A percentile compares a stretch with the other conserved stretches of the same genome.
phyloP scores from a whole-genome alignment of 2,113 vertebrate species.

The Ictalurus furcatus region DNA sequence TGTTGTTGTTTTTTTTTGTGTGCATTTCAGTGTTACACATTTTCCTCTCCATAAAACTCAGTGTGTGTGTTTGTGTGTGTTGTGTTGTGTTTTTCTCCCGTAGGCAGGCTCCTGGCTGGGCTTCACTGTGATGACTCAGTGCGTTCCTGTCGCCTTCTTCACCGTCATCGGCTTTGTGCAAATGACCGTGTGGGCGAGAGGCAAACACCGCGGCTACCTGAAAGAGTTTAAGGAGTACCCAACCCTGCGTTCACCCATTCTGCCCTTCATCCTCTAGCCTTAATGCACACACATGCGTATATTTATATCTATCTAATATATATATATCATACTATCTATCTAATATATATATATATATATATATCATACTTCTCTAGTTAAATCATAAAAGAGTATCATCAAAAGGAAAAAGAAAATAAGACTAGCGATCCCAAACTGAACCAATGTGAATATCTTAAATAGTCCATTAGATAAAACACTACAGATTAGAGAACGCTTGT shows the following conservation, averaged over 20 bases:
- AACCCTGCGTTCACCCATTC: conserved; percentile 84
- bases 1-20: too few relatives aligned
- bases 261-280: conserved; percentile 85
- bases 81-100: conserved; percentile 7
- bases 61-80: not conserved
- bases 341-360: too few relatives aligned
- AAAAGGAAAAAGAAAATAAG: too few relatives aligned
- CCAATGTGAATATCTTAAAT: not conserved
- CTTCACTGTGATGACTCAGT: conserved; percentile 91
- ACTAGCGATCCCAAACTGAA: not conserved
- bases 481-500: not conserved
- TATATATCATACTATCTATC: too few relatives aligned
- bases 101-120: conserved; percentile 89
- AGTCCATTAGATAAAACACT: not conserved
- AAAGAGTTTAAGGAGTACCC: conserved; percentile 91
- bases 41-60: not conserved
- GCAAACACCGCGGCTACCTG: conserved; percentile 88
- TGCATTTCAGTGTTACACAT: not conserved
- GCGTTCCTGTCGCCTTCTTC: conserved; percentile 89
- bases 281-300: not conserved
- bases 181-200: conserved; percentile 92
- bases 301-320: too few relatives aligned
- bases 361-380: not conserved
- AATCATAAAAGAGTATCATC: not conserved
- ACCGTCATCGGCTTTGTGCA: conserved; percentile 86